Base-by-base conservation (phyloP, 2,888 invertebrate genomes). In the Trichopria drosophilae region DNA sequence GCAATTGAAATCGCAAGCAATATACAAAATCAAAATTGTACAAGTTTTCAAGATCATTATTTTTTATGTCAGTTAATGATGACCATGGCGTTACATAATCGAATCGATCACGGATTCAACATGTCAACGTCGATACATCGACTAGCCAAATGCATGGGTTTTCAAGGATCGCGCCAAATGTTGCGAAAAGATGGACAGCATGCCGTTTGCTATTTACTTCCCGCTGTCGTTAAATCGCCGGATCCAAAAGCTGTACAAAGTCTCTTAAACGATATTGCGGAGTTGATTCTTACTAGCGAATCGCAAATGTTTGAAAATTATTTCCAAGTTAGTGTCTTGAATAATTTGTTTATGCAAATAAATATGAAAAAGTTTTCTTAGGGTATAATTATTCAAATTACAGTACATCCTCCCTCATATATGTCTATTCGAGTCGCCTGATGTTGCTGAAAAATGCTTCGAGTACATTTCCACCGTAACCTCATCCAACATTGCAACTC, bases 331-430 rank as follows among this genome's bases (percentile, higher is more conserved):
- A n/a, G 61, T 59, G 22, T 37, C 31, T 36, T 4, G 49, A 15
- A 29, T 28, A 31, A 24, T 31, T 41, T 37, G 19, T 12, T 9
- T 4, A 48, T 13, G 3, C 31, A 53, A 42, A 43, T 51, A n/a
- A n/a, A n/a, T n/a, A 15, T 10, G 7, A 7, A 16, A 3, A 3
- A 18, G 1, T 24, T 19, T 23, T 44, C 42, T 32, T 7, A 36
- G 3, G 12, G 26, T 40, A n/a, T n/a, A 15, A 24, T 10, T 10
- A 9, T 48, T 87, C n/a, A n/a, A n/a, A n/a, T n/a, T 87, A 65
- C 81, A 87, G 40, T 82, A 85, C 39, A 84, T 88, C 40, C 90
- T 87, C 59, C 81, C 87, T 1, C 81, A 88, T 57, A 77, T 86
- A 3, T 84, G 85, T 66, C 76, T 90, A 45, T 82, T 83, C 26